A percentile compares a stretch with the other conserved stretches of the same genome.
Conservation (phyloP, 2,797 vertebrate genomes). For the Melanotaenia boesemani region DNA sequence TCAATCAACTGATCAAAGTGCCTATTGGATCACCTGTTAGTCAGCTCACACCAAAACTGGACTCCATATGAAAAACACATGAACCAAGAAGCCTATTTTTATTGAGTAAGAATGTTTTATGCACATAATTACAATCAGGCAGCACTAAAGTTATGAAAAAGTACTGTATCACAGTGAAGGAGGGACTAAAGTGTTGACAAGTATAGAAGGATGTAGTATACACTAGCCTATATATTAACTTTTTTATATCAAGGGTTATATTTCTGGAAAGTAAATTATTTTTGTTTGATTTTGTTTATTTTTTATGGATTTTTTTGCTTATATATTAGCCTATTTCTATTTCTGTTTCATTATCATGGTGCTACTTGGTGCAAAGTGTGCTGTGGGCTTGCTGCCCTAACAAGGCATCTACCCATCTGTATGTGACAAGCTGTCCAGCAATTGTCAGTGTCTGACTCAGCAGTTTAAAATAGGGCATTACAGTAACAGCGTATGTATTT, state of each 20-base stretch:
- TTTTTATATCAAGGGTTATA: constrained; percentile 67
- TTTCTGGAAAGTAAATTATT: constrained; percentile 70
- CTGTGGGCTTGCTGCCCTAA: constrained; percentile 31
- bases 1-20: constrained; percentile 69
- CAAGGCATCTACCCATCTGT: constrained; percentile 27
- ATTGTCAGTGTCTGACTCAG: constrained; percentile 57
- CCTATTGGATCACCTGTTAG: constrained; percentile 66
- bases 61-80: constrained; percentile 46
- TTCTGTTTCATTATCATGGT: constrained; percentile 63
- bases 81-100: constrained; percentile 59
- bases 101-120: constrained; percentile 59
- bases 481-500: constrained; percentile 42
- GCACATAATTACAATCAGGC: constrained; percentile 44
- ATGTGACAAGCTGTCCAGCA: constrained; percentile 26
- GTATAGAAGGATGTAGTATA: constrained; percentile 32
- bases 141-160: constrained; percentile 41
- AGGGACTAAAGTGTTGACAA: constrained; percentile 54
- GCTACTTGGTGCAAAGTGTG: constrained; percentile 59
- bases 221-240: constrained; percentile 6
- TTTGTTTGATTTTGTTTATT: constrained; percentile 52
- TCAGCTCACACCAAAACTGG: constrained; percentile 74
- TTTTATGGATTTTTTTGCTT: constrained; percentile 47
- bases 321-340: constrained; percentile 42
- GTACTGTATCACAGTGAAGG: constrained; percentile 53
- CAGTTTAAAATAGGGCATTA: constrained; percentile 76